Evolutionary conservation across 1,140 invertebrate species (phyloP).

Genomic region (Ridgeia piscesae): DNA sequence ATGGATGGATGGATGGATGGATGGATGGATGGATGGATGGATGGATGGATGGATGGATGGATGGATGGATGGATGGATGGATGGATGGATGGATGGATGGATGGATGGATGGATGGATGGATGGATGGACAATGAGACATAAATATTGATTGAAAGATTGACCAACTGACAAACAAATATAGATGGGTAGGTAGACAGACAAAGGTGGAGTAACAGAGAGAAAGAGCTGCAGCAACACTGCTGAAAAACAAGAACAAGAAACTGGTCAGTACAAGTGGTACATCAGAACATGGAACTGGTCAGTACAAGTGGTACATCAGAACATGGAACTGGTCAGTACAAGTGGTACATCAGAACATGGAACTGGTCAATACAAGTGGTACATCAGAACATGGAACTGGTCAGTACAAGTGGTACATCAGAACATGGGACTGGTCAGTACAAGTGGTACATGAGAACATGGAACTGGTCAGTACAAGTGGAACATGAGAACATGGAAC

Average conservation of each 20-base stretch:
- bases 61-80: too few species aligned
- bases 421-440: neutral
- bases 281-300: neutral
- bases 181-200: too few species aligned
- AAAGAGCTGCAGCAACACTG: neutral
- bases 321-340: neutral
- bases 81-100: too few species aligned
- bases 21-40: too few species aligned
- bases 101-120: too few species aligned
- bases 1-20: too few species aligned
- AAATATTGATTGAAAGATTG: too few species aligned
- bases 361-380: neutral
- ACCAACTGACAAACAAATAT: too few species aligned
- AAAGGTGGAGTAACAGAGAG: neutral
- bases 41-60: too few species aligned
- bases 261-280: neutral
- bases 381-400: neutral
- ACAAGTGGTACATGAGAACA: neutral
- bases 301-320: neutral
- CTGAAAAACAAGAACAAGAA: neutral
- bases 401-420: too few species aligned
- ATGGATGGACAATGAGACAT: too few species aligned
- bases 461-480: too few species aligned
- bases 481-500: neutral
- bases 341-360: neutral